phyloP scores from a whole-genome alignment of 2,113 vertebrate species.

The Atherinomorus stipes region DNA sequence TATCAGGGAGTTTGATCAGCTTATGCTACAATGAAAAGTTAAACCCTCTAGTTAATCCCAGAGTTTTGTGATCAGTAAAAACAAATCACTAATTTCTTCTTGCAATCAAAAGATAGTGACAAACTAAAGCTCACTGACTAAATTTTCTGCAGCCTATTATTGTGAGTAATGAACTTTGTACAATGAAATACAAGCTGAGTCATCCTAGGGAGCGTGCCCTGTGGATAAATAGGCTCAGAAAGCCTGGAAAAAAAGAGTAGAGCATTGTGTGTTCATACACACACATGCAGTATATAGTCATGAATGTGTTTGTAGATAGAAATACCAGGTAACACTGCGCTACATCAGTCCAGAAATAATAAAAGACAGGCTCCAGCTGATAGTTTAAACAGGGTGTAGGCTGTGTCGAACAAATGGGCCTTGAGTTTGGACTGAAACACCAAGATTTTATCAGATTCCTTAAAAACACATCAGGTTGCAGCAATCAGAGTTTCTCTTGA shows the following conservation, averaged over 20 bases:
- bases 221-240: neutral
- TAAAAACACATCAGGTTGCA: slow-evolving; percentile 26
- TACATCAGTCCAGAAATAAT: slow-evolving; percentile 21
- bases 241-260: neutral
- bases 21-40: neutral
- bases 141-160: neutral
- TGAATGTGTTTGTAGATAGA: slow-evolving; percentile 12
- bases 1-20: too few species aligned
- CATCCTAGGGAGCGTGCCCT: neutral
- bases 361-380: slow-evolving; percentile 28
- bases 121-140: neutral
- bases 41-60: neutral
- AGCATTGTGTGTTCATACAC: neutral
- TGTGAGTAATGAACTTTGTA: too few species aligned
- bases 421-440: slow-evolving; percentile 30
- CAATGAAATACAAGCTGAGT: neutral
- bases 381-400: slow-evolving; percentile 36
- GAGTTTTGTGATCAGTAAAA: neutral
- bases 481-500: slow-evolving; percentile 24
- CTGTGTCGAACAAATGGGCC: slow-evolving; percentile 42
- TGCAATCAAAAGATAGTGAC: neutral
- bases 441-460: slow-evolving; percentile 57
- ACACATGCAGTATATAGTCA: neutral
- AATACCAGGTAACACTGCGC: slow-evolving; percentile 30
- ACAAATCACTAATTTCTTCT: neutral